Conservation (phyloP, 2,888 invertebrate species). For the Pristionchus japonicus region DNA sequence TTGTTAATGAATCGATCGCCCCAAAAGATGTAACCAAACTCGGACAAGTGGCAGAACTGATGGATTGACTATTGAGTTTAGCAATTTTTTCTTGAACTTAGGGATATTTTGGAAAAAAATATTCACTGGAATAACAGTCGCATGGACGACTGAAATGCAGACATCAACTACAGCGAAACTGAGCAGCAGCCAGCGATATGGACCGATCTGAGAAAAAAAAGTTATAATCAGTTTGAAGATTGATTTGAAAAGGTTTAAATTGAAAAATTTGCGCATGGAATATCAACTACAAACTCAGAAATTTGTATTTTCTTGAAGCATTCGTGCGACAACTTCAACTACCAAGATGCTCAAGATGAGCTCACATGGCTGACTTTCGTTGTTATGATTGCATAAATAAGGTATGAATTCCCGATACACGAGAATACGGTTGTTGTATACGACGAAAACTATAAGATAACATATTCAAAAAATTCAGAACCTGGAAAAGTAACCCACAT, state of each 20-base stretch:
- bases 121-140: neutral
- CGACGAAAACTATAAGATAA: neutral
- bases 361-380: neutral
- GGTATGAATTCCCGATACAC: neutral
- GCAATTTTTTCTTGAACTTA: neutral
- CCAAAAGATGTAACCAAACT: conserved; percentile 6
- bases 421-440: neutral
- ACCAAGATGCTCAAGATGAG: too few species aligned
- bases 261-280: too few species aligned
- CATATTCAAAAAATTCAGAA: neutral
- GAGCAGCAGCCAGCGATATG: neutral
- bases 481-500: neutral
- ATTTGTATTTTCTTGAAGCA: too few species aligned
- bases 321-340: too few species aligned
- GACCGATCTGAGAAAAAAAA: neutral
- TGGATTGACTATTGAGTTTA: neutral
- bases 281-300: too few species aligned
- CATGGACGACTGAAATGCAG: neutral
- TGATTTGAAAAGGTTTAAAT: too few species aligned
- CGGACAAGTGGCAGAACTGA: neutral
- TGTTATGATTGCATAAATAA: neutral
- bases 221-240: too few species aligned
- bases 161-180: neutral
- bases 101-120: neutral
- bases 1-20: neutral